phyloP scores from a whole-genome alignment of 23 tunicate species.

The Styela plicata region DNA sequence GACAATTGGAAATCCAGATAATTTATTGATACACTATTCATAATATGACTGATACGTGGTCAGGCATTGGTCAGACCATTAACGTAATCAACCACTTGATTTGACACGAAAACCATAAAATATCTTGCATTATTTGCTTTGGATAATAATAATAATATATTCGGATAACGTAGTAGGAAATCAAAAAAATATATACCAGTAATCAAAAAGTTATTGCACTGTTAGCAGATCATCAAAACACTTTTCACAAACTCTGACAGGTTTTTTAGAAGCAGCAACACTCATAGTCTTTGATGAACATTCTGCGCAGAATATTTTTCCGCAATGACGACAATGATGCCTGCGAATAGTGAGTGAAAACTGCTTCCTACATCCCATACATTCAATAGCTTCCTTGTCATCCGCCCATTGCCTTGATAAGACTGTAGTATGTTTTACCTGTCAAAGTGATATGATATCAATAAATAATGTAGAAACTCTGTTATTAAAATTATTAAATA shows the following conservation, averaged over 20 bases:
- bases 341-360: constrained; percentile 68
- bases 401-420: constrained; percentile 89
- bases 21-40: too few relatives aligned
- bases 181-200: too few relatives aligned
- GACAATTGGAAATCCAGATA: too few relatives aligned
- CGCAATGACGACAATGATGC: constrained; percentile 96
- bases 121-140: too few relatives aligned
- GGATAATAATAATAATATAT: too few relatives aligned
- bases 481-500: too few relatives aligned
- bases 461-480: too few relatives aligned
- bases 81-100: too few relatives aligned
- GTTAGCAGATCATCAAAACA: constrained; percentile 78
- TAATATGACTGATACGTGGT: too few relatives aligned
- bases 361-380: constrained; percentile 47
- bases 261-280: constrained; percentile 82
- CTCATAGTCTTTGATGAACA: constrained; percentile 68
- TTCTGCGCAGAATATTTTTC: constrained; percentile 78
- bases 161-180: too few relatives aligned
- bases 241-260: constrained; percentile 89
- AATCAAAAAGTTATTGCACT: constrained; percentile 35
- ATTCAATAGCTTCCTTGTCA: constrained; percentile 47
- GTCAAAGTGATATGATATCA: neutral
- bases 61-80: too few relatives aligned
- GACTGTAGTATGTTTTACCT: constrained; percentile 90
- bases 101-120: too few relatives aligned